Conservation (phyloP, 2,797 vertebrate genomes). For the Spinibarbus caldwelli region DNA sequence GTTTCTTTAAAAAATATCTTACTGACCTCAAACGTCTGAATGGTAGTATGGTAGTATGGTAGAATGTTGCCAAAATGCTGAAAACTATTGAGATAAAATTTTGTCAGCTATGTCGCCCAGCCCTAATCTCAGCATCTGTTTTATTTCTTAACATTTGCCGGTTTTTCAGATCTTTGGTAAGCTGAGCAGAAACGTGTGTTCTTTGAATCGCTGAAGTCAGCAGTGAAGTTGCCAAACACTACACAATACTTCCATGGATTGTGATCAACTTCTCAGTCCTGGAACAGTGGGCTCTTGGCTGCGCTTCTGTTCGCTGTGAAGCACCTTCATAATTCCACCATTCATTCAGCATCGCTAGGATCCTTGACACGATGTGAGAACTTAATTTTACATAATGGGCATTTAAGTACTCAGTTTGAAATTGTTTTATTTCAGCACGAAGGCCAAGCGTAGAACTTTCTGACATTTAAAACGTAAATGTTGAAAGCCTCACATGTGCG, state of each 20-base stretch:
- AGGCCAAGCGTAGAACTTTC: conserved; percentile 24
- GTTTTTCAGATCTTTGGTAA: background rate
- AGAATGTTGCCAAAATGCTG: background rate
- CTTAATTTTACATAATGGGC: conserved; percentile 63
- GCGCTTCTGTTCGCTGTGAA: background rate
- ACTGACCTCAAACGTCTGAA: background rate
- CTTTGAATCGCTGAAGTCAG: conserved; percentile 7
- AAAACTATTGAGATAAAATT: background rate
- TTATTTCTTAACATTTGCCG: background rate
- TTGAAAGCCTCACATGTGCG: conserved; percentile 8
- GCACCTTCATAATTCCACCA: conserved; percentile 57
- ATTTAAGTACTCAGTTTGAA: conserved; percentile 35
- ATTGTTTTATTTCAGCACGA: conserved; percentile 44
- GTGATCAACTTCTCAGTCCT: conserved; percentile 28
- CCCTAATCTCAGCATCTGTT: conserved; percentile 1
- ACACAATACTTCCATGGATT: conserved; percentile 21
- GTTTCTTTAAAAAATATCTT: background rate
- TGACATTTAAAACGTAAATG: conserved; percentile 67
- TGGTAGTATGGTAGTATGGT: background rate
- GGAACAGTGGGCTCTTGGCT: conserved; percentile 25
- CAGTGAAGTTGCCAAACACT: conserved; percentile 14
- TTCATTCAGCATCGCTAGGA: conserved; percentile 54
- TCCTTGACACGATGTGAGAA: conserved; percentile 60
- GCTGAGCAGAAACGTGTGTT: conserved; percentile 16
- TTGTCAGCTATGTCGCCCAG: background rate